Evolutionary conservation across 2,888 invertebrate genomes (phyloP).

Genomic region (Coronaproctus castanopsis): DNA sequence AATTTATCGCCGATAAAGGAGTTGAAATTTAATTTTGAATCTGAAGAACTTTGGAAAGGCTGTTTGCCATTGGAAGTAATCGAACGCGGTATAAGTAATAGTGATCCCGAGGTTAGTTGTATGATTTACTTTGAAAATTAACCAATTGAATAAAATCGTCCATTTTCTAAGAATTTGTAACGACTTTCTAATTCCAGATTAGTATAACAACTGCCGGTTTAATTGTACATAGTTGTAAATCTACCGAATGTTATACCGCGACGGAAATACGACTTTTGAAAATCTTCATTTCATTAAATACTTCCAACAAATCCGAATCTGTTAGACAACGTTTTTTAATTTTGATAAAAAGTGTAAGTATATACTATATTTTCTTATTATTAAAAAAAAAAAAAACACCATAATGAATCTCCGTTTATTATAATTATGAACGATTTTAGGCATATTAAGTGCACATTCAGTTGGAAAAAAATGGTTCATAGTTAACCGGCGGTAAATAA

Average conservation of each 20-base stretch:
- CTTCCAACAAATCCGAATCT: not conserved
- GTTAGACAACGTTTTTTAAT: not conserved
- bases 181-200: no score
- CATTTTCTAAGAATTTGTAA: no score
- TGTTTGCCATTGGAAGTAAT: not conserved
- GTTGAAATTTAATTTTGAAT: not conserved
- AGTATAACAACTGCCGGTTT: slow-evolving; percentile 14
- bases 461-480: no score
- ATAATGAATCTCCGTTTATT: no score
- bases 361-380: no score
- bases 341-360: not conserved
- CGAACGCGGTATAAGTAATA: not conserved
- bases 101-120: slow-evolving; percentile 9
- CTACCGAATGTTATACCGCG: not conserved
- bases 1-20: not conserved
- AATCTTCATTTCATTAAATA: not conserved
- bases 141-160: not conserved
- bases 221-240: not conserved
- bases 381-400: no score
- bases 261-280: not conserved
- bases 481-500: no score
- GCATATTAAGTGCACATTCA: no score
- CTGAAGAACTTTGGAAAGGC: not conserved
- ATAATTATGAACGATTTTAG: no score
- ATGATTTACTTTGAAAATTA: not conserved